phyloP scores from a whole-genome alignment of 1,140 invertebrate genomes.

The Camponotus pennsylvanicus region DNA sequence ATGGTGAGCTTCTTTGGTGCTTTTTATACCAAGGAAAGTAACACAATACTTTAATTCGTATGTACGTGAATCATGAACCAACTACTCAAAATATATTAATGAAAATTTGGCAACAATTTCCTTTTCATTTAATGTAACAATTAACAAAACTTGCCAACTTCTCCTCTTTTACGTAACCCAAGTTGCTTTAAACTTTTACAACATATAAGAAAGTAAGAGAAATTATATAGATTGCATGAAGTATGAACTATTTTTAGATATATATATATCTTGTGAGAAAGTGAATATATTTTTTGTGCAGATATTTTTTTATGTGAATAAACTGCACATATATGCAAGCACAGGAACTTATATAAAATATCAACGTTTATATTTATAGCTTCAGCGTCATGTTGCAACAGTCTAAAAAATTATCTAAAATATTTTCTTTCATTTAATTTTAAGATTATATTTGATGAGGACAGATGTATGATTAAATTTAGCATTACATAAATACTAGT shows the following conservation, averaged over 20 bases:
- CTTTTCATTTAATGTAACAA: background rate
- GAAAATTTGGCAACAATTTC: background rate
- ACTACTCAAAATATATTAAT: background rate
- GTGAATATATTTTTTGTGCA: background rate
- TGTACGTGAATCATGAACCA: background rate
- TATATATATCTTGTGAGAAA: background rate
- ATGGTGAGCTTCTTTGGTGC: conserved; percentile 22
- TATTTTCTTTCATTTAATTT: background rate
- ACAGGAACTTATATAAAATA: background rate
- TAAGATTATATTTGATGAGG: background rate
- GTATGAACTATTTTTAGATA: background rate
- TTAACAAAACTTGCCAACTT: background rate
- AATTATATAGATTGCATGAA: background rate
- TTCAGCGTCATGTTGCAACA: background rate
- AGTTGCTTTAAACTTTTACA: background rate
- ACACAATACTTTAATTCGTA: background rate
- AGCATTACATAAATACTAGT: background rate
- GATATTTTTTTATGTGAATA: background rate
- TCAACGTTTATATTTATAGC: background rate
- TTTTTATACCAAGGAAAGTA: conserved; percentile 38
- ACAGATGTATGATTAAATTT: background rate
- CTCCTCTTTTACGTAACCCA: background rate
- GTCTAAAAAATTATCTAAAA: background rate
- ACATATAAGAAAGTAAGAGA: background rate
- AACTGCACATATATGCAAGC: background rate